phyloP scores from a whole-genome alignment of 2,888 invertebrate species.

The Scotopteryx bipunctaria region DNA sequence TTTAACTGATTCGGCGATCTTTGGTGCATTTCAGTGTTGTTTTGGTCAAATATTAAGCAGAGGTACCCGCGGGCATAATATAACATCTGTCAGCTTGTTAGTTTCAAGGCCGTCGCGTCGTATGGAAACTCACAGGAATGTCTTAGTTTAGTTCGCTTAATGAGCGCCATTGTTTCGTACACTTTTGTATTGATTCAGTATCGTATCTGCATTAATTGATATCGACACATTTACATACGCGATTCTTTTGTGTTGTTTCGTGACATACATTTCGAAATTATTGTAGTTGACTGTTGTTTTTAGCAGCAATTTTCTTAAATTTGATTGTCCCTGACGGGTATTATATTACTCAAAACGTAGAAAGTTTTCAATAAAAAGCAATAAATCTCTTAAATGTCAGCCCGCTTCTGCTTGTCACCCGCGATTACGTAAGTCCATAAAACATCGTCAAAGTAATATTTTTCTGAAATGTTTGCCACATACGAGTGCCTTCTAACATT shows the following conservation, averaged over 20 bases:
- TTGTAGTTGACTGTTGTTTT: neutral
- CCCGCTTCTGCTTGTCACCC: slow-evolving; percentile 2
- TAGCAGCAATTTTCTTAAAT: neutral
- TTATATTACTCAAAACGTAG: slow-evolving; percentile 18
- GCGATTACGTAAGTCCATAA: slow-evolving; percentile 14
- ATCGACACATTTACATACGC: slow-evolving; percentile 8
- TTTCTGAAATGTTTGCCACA: slow-evolving; percentile 6
- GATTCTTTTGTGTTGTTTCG: neutral
- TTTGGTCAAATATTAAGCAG: too few relatives aligned
- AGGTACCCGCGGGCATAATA: too few relatives aligned
- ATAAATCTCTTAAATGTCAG: slow-evolving; percentile 25
- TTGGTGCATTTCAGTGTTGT: too few relatives aligned
- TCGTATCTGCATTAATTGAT: slow-evolving; percentile 15
- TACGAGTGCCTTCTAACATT: neutral
- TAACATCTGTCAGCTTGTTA: neutral
- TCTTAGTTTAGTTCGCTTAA: slow-evolving; percentile 22
- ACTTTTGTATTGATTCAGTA: slow-evolving; percentile 12
- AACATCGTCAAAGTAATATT: slow-evolving; percentile 2
- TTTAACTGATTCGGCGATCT: too few relatives aligned
- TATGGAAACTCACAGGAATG: slow-evolving; percentile 19
- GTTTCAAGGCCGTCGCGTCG: slow-evolving; percentile 1
- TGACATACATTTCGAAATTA: slow-evolving; percentile 8
- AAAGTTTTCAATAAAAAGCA: slow-evolving; percentile 19
- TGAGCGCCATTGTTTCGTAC: slow-evolving; percentile 21
- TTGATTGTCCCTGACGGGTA: neutral